Conservation (phyloP, 2,888 invertebrate genomes). For the Limnephilus lunatus region DNA sequence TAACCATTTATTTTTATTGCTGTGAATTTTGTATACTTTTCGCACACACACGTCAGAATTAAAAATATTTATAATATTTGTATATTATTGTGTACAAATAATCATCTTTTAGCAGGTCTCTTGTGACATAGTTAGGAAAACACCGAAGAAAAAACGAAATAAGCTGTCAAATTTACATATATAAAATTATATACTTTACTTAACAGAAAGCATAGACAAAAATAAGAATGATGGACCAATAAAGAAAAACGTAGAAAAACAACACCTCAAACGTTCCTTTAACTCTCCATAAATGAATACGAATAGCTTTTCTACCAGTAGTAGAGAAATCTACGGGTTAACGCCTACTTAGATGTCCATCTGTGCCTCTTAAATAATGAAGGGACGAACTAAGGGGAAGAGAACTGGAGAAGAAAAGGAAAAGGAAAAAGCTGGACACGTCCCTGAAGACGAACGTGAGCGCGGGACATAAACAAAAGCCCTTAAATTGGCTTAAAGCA, state of each 20-base stretch:
- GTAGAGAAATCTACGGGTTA: not conserved
- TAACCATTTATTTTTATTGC: too few relatives aligned
- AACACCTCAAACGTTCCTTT: conserved; percentile 2
- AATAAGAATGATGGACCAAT: not conserved
- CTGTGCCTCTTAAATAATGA: conserved; percentile 12
- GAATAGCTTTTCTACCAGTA: not conserved
- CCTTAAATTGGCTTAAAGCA: conserved; percentile 48
- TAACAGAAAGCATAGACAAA: not conserved
- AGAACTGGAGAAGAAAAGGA: not conserved
- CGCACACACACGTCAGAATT: too few relatives aligned
- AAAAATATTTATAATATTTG: too few relatives aligned
- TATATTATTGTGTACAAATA: not conserved
- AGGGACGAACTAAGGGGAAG: conserved; percentile 3
- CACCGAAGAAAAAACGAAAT: not conserved
- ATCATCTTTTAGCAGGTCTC: not conserved
- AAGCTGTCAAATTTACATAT: not conserved
- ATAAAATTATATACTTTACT: not conserved
- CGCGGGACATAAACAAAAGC: conserved; percentile 47
- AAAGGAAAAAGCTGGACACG: conserved; percentile 11
- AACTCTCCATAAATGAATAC: conserved; percentile 2
- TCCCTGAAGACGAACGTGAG: conserved; percentile 20
- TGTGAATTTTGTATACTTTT: too few relatives aligned
- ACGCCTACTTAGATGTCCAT: conserved; percentile 2
- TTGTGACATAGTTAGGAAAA: not conserved
- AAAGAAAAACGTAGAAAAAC: not conserved